These are phyloP conservation scores for Orbicella faveolata DNA, from an alignment of 64 coral and sea anemone species.

Conservation along the genomic window DNA sequence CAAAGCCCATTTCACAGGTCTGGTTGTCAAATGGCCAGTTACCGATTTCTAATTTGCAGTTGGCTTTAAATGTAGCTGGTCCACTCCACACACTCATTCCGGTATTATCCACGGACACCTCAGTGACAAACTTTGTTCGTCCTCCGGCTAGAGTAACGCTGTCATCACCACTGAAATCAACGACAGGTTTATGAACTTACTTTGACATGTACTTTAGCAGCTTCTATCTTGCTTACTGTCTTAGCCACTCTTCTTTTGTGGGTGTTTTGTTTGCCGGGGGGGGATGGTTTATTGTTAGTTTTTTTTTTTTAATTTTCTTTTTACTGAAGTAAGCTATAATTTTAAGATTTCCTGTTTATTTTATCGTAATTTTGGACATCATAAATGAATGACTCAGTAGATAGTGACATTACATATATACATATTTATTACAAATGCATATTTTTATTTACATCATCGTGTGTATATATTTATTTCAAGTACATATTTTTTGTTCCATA, in stretches of 20 bases:
- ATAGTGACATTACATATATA: too few relatives aligned
- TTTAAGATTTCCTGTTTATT: too few relatives aligned
- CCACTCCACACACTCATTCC: slow-evolving; percentile 64
- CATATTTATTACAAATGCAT: too few relatives aligned
- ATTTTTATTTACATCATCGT: too few relatives aligned
- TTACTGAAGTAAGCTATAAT: too few relatives aligned
- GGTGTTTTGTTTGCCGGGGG: background rate
- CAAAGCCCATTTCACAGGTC: slow-evolving; percentile 51
- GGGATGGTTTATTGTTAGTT: too few relatives aligned
- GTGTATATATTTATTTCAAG: too few relatives aligned
- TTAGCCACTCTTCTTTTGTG: background rate
- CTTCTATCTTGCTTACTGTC: background rate
- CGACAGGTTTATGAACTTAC: background rate
- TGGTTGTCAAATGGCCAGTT: slow-evolving; percentile 56
- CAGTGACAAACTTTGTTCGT: slow-evolving; percentile 39
- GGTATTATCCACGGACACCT: slow-evolving; percentile 11
- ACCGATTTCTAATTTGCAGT: slow-evolving; percentile 28
- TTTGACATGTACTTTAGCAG: background rate
- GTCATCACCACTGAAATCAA: slow-evolving; percentile 38
- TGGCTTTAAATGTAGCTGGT: slow-evolving; percentile 51
- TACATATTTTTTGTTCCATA: too few relatives aligned
- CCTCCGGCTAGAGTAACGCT: slow-evolving; percentile 33
- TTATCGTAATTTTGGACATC: too few relatives aligned
- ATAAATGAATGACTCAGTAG: too few relatives aligned
- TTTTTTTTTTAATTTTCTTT: too few relatives aligned